Percentiles rank a stretch among this genome's conserved stretches.
Conservation (phyloP, 2,797 vertebrate genomes). For the Micromesistius poutassou region DNA sequence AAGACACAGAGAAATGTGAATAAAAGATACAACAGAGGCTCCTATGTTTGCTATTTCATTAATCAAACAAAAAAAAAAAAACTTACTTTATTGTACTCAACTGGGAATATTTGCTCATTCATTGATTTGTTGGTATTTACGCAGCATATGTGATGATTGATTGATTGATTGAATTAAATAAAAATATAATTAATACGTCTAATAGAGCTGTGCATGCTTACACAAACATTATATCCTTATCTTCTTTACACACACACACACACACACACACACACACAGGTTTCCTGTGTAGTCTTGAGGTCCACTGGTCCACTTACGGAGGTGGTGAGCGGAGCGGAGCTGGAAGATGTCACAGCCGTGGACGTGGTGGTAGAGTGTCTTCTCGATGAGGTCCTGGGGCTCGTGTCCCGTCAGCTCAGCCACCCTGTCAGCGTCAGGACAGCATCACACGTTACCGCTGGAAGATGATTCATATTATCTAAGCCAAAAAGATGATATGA, state of each 20-base stretch:
- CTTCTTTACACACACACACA: neutral
- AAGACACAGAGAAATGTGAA: neutral
- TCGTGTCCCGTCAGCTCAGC: conserved; percentile 91
- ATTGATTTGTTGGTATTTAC: neutral
- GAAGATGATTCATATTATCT: neutral
- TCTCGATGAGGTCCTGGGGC: conserved; percentile 94
- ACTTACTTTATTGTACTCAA: neutral
- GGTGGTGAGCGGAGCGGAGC: conserved; percentile 86
- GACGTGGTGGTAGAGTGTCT: conserved; percentile 92
- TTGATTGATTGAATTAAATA: neutral
- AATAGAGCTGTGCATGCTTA: neutral
- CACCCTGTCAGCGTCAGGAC: conserved; percentile 72
- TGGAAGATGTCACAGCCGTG: conserved; percentile 89
- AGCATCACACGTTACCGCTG: neutral
- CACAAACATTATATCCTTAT: neutral
- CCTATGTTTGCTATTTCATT: neutral
- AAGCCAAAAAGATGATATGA: neutral
- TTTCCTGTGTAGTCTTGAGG: no score
- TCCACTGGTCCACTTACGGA: conserved; percentile 75
- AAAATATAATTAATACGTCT: neutral
- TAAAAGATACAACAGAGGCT: neutral
- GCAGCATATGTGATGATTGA: neutral
- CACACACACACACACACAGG: no score
- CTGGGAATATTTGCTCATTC: neutral
- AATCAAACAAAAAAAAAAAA: neutral